Conservation (phyloP, 1,140 invertebrate species). For the Uloborus diversus region DNA sequence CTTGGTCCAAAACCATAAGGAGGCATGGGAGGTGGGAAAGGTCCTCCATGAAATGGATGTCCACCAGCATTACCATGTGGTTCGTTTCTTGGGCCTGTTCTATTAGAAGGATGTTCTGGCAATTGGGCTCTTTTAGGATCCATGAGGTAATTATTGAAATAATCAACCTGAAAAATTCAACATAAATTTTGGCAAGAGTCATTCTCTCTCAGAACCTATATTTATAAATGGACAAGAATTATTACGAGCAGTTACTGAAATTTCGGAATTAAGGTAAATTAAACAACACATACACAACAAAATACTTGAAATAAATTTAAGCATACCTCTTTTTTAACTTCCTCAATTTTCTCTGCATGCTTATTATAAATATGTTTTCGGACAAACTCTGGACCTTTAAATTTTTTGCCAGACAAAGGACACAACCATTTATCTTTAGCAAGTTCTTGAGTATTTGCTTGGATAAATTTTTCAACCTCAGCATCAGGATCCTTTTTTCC, state of each 20-base stretch:
- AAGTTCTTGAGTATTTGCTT: slow-evolving; percentile 93
- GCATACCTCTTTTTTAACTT: slow-evolving; percentile 90
- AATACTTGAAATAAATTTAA: background rate
- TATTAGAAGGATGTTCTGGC: slow-evolving; percentile 83
- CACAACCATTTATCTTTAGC: slow-evolving; percentile 99
- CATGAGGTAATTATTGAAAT: slow-evolving; percentile 97
- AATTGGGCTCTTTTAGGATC: slow-evolving; percentile 95
- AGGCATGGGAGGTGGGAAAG: slow-evolving; percentile 45
- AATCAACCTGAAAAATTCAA: slow-evolving; percentile 72
- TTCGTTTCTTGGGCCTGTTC: slow-evolving; percentile 53
- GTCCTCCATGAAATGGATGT: slow-evolving; percentile 49
- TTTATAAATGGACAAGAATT: too few relatives aligned
- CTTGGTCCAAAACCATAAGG: slow-evolving; percentile 48
- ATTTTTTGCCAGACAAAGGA: slow-evolving; percentile 98
- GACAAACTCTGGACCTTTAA: slow-evolving; percentile 99
- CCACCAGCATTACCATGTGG: slow-evolving; percentile 10
- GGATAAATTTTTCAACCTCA: slow-evolving; percentile 94
- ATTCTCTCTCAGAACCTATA: too few relatives aligned
- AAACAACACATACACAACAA: background rate
- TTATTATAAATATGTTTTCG: slow-evolving; percentile 99
- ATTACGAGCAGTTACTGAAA: too few relatives aligned
- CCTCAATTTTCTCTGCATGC: slow-evolving; percentile 94
- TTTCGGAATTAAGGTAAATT: too few relatives aligned
- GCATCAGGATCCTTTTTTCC: slow-evolving; percentile 87
- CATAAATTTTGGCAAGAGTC: too few relatives aligned